Percentiles rank a stretch among this genome's conserved stretches.
These are phyloP conservation scores for Lycaon pictus DNA, from an alignment of 2,113 vertebrate genomes.

Conservation along the genomic window DNA sequence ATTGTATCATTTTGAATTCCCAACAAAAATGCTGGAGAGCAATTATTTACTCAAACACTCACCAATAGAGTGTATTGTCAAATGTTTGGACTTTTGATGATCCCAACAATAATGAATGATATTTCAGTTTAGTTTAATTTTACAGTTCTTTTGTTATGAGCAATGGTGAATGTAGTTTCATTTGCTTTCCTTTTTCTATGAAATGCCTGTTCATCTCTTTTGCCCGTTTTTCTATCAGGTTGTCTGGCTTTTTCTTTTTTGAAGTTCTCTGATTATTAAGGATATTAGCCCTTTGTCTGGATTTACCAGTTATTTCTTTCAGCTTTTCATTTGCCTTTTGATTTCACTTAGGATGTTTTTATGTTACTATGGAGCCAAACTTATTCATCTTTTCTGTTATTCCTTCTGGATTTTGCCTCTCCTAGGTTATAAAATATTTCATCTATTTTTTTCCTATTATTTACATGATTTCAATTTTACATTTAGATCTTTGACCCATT, in stretches of 20 bases:
- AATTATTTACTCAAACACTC: background rate
- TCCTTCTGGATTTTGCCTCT: slow-evolving; percentile 39
- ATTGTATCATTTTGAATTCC: background rate
- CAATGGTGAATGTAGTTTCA: background rate
- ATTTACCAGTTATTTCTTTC: background rate
- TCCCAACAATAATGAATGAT: background rate
- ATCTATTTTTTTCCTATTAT: background rate
- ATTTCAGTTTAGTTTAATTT: background rate
- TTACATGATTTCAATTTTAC: background rate
- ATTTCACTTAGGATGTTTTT: slow-evolving; percentile 38
- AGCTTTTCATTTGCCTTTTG: slow-evolving; percentile 54
- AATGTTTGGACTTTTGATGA: background rate
- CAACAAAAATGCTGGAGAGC: background rate
- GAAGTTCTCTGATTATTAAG: background rate
- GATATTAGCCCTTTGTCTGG: background rate
- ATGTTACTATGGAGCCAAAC: background rate
- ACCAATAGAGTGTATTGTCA: background rate
- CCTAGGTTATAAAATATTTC: background rate
- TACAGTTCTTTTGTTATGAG: background rate
- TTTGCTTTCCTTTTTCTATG: slow-evolving; percentile 24
- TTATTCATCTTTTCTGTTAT: background rate
- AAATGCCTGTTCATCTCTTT: background rate
- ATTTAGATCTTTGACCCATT: background rate
- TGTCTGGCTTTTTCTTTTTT: background rate
- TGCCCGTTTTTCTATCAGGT: background rate